These are phyloP conservation scores for Hirundichthys speculiger DNA, from an alignment of 2,113 vertebrate species.

Conservation along the genomic window DNA sequence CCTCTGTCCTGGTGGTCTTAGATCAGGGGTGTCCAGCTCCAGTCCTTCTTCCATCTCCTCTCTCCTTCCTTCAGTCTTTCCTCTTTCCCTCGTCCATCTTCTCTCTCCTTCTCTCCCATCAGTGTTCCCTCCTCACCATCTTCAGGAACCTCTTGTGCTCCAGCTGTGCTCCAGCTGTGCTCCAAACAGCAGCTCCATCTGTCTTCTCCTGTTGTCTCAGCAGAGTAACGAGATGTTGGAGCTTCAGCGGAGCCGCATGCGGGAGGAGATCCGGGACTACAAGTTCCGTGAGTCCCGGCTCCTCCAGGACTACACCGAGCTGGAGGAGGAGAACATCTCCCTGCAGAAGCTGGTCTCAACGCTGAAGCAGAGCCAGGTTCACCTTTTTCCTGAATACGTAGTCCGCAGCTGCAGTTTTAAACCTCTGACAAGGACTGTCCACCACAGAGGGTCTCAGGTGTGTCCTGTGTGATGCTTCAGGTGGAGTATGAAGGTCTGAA, in stretches of 20 bases:
- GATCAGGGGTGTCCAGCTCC: no score
- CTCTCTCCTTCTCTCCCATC: no score
- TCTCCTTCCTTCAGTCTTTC: no score
- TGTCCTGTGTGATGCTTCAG: conserved; percentile 80
- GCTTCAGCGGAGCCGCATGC: conserved; percentile 90
- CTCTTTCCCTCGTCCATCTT: no score
- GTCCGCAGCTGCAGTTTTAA: background rate
- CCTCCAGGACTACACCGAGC: conserved; percentile 95
- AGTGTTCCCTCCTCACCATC: no score
- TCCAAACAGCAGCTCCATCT: conserved; percentile 1
- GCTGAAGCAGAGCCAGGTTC: conserved; percentile 94
- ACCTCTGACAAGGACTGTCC: no score
- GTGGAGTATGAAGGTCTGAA: conserved; percentile 98
- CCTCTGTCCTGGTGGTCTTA: no score
- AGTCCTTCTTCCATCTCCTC: no score
- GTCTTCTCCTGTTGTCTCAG: conserved; percentile 26
- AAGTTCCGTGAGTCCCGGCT: conserved; percentile 92
- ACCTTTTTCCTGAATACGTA: no score
- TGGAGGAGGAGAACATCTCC: conserved; percentile 98
- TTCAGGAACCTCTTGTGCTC: background rate
- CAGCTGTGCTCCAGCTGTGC: background rate
- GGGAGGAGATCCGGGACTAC: conserved; percentile 93
- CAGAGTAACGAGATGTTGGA: conserved; percentile 95
- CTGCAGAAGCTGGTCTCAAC: conserved; percentile 96
- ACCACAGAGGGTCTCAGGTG: no score